A percentile compares a stretch with the other conserved stretches of the same genome.
These are phyloP conservation scores for Bombus picipes DNA, from an alignment of 1,140 invertebrate genomes.

Conservation along the genomic window DNA sequence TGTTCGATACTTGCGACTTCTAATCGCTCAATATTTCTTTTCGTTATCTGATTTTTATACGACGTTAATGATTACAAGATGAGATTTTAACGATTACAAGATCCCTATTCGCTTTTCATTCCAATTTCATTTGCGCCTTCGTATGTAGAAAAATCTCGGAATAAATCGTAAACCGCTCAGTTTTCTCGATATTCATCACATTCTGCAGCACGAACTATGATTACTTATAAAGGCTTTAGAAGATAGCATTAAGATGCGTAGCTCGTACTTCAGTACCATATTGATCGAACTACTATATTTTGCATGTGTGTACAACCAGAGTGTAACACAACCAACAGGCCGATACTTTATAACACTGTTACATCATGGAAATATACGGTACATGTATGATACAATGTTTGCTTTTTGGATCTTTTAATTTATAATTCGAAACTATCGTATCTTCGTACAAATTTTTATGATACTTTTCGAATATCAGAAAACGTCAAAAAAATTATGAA, in stretches of 20 bases:
- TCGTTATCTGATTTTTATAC: neutral
- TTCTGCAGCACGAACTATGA: neutral
- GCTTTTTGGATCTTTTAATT: neutral
- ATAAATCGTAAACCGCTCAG: neutral
- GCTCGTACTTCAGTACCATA: slow-evolving; percentile 1
- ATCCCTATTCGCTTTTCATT: no score
- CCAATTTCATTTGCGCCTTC: neutral
- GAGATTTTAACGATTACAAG: no score
- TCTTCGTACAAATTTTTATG: neutral
- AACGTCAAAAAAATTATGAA: neutral
- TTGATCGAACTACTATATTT: slow-evolving; percentile 6
- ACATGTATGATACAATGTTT: neutral
- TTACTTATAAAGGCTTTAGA: slow-evolving; percentile 2
- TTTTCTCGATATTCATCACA: slow-evolving; percentile 5
- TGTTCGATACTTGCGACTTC: no score
- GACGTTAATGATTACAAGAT: neutral
- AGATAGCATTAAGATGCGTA: slow-evolving; percentile 34
- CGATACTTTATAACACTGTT: slow-evolving; percentile 18
- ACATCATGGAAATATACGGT: slow-evolving; percentile 5
- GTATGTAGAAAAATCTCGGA: neutral
- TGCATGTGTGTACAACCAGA: neutral
- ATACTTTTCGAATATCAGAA: neutral
- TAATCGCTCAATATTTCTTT: neutral
- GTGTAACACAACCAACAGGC: neutral
- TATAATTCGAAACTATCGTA: neutral